phyloP scores from a whole-genome alignment of 2,888 invertebrate genomes.

The Cheilosia variabilis region DNA sequence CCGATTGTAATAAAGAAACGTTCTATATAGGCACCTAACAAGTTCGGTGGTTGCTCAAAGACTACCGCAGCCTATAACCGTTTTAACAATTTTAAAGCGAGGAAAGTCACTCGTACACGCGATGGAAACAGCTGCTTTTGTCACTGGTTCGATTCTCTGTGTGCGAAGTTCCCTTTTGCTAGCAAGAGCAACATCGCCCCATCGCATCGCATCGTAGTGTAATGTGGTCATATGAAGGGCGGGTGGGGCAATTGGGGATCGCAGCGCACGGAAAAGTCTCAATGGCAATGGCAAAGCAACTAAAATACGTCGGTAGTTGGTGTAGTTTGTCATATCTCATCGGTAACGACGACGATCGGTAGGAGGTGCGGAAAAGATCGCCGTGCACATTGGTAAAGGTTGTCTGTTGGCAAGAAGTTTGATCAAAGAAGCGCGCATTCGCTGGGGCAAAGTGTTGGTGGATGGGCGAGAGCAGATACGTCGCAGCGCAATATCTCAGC shows the following conservation, averaged over 20 bases:
- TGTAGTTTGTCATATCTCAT: slow-evolving; percentile 28
- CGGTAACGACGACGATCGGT: slow-evolving; percentile 28
- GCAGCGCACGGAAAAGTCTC: slow-evolving; percentile 41
- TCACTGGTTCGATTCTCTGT: slow-evolving; percentile 43
- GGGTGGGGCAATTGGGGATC: not conserved
- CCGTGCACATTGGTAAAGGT: slow-evolving; percentile 9
- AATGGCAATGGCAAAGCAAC: slow-evolving; percentile 40
- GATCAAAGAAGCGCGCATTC: slow-evolving; percentile 19
- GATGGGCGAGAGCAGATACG: not conserved
- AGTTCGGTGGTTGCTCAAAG: slow-evolving; percentile 71
- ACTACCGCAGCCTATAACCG: slow-evolving; percentile 67
- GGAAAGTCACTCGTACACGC: slow-evolving; percentile 34
- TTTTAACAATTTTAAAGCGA: slow-evolving; percentile 72
- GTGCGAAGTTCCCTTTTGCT: slow-evolving; percentile 52
- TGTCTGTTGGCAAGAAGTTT: slow-evolving; percentile 17
- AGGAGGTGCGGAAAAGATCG: slow-evolving; percentile 29
- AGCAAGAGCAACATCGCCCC: slow-evolving; percentile 22
- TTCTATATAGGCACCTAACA: slow-evolving; percentile 64
- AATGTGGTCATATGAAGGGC: not conserved
- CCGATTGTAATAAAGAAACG: slow-evolving; percentile 26
- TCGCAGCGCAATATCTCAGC: slow-evolving; percentile 4
- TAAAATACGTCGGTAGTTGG: slow-evolving; percentile 4
- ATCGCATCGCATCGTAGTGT: slow-evolving; percentile 11
- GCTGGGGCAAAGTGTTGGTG: not conserved
- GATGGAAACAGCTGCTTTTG: slow-evolving; percentile 62